A percentile compares a stretch with the other conserved stretches of the same genome.
Conservation (phyloP, 2,113 vertebrate genomes). For the Hoplias malabaricus region DNA sequence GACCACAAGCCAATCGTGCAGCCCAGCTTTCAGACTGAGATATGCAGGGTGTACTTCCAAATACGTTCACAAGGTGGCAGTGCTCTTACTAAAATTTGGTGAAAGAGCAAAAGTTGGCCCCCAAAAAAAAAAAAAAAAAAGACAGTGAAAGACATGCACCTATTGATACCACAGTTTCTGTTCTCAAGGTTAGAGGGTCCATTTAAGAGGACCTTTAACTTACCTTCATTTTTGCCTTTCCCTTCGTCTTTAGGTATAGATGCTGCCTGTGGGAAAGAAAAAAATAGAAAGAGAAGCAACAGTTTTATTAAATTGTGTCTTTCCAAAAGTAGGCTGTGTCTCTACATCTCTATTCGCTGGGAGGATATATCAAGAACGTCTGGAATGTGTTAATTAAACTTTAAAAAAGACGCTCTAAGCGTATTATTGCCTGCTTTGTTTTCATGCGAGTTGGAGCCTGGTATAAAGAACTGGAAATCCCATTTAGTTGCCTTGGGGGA, state of each 20-base stretch:
- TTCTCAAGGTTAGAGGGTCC: background rate
- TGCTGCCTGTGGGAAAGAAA: conserved; percentile 60
- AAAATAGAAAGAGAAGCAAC: background rate
- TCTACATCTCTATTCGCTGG: background rate
- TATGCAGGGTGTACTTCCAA: conserved; percentile 9
- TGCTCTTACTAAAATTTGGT: background rate
- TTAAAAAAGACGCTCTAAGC: background rate
- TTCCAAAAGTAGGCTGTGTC: background rate
- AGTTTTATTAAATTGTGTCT: background rate
- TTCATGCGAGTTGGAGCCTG: background rate
- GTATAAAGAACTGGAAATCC: background rate
- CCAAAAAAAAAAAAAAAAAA: too few relatives aligned
- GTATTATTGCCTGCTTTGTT: background rate
- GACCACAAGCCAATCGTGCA: background rate
- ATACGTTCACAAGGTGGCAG: conserved; percentile 50
- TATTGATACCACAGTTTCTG: background rate
- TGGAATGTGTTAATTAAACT: background rate
- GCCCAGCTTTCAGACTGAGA: background rate
- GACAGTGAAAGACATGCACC: background rate
- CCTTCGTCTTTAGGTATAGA: conserved; percentile 67
- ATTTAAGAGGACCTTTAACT: conserved; percentile 44
- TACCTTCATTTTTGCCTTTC: conserved; percentile 71
- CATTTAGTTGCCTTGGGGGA: background rate
- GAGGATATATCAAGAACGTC: background rate
- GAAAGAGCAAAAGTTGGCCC: background rate